Evolutionary conservation across 2,797 vertebrate species (phyloP).

Genomic region (Gambelia wislizenii): DNA sequence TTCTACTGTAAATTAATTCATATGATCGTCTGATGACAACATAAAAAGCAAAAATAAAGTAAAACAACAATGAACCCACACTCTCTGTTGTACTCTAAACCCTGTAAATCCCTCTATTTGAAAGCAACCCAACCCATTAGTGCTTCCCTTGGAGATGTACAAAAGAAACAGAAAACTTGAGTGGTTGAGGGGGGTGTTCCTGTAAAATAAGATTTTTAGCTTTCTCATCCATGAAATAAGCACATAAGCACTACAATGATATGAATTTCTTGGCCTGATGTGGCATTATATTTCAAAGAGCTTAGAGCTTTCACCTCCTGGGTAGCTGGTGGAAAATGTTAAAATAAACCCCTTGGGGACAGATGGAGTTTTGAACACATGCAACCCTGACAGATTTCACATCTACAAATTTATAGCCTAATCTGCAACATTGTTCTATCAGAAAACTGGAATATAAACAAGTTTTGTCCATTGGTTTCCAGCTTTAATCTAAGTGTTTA

Average conservation of each 20-base stretch:
- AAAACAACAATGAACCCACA: constrained; percentile 27
- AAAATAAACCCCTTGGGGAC: background rate
- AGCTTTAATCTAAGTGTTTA: background rate
- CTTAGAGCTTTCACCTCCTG: constrained; percentile 30
- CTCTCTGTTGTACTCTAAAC: constrained; percentile 28
- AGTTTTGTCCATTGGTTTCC: background rate
- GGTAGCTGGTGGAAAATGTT: constrained; percentile 1
- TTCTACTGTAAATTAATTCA: constrained; percentile 15
- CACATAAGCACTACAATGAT: constrained; percentile 16
- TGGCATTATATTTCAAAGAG: constrained; percentile 10
- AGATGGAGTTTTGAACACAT: constrained; percentile 18
- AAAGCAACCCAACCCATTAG: constrained; percentile 48
- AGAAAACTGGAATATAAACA: background rate
- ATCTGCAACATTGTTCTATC: background rate
- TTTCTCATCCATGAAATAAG: constrained; percentile 25
- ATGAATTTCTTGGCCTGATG: constrained; percentile 35
- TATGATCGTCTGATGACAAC: constrained; percentile 31
- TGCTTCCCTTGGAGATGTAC: constrained; percentile 34
- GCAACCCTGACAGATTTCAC: background rate
- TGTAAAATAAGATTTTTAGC: constrained; percentile 48
- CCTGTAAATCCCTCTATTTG: constrained; percentile 56
- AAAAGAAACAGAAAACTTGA: constrained; percentile 30
- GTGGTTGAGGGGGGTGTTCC: background rate
- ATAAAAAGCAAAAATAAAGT: constrained; percentile 50
- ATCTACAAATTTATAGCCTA: background rate